phyloP scores from a whole-genome alignment of 1,140 invertebrate species.

The Saxidomus purpurata region DNA sequence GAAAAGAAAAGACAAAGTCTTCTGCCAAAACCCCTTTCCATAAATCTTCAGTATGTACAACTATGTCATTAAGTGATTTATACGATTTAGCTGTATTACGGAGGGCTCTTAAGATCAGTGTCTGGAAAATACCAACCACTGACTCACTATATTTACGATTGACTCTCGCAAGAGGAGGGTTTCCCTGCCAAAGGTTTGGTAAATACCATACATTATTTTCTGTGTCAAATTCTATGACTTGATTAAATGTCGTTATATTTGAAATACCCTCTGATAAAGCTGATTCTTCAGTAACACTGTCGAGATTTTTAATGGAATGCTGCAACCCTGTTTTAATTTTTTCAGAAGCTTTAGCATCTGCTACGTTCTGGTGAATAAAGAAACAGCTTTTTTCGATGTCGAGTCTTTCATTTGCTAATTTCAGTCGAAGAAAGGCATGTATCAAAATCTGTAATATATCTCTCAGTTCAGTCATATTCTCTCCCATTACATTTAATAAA shows the following conservation, averaged over 20 bases:
- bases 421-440: constrained; percentile 39
- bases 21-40: background rate
- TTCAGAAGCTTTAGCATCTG: background rate
- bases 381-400: constrained; percentile 14
- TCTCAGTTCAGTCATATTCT: constrained; percentile 37
- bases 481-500: constrained; percentile 56
- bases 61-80: background rate
- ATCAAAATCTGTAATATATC: constrained; percentile 60
- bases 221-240: background rate
- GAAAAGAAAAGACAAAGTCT: constrained; percentile 5
- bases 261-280: background rate
- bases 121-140: background rate
- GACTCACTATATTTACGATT: background rate
- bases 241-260: background rate
- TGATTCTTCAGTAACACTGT: background rate
- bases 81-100: background rate
- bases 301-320: background rate
- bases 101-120: background rate
- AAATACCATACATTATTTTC: background rate
- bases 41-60: background rate
- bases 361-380: constrained; percentile 54
- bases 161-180: background rate
- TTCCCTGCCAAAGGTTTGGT: background rate
- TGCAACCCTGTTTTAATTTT: background rate
- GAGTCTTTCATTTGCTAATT: constrained; percentile 31